These are phyloP conservation scores for Nemapogon koenigi DNA, from an alignment of 2,888 invertebrate species.

Conservation along the genomic window DNA sequence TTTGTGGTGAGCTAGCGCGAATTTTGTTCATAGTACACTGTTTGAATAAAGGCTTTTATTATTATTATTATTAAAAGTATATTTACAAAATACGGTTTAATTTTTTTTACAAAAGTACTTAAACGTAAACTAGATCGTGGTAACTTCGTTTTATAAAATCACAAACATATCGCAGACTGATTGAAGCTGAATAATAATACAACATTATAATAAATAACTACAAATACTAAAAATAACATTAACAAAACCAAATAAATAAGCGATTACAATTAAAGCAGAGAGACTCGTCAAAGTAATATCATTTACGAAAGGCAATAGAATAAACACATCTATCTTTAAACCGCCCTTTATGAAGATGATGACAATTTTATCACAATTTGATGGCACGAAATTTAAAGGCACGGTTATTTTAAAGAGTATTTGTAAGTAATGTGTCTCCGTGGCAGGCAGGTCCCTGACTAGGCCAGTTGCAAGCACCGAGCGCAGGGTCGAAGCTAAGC, in stretches of 20 bases:
- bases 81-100: constrained; percentile 1
- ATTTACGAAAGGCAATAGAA: neutral
- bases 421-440: constrained; percentile 70
- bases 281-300: constrained; percentile 19
- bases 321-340: no score
- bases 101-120: neutral
- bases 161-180: neutral
- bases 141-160: constrained; percentile 5
- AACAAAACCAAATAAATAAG: constrained; percentile 55
- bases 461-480: constrained; percentile 85
- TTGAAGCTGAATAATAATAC: constrained; percentile 1
- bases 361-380: constrained; percentile 47
- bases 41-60: no score
- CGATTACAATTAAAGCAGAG: constrained; percentile 27
- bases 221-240: constrained; percentile 47
- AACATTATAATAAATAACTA: constrained; percentile 48
- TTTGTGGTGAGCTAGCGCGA: no score
- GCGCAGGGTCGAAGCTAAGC: constrained; percentile 74
- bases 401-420: constrained; percentile 38
- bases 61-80: no score
- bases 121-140: constrained; percentile 4
- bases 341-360: constrained; percentile 24
- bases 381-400: constrained; percentile 35
- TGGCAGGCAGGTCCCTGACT: constrained; percentile 80
- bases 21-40: no score